Evolutionary conservation across 92 coral and sea anemone species (phyloP).

Genomic region (Zoanthus sociatus): DNA sequence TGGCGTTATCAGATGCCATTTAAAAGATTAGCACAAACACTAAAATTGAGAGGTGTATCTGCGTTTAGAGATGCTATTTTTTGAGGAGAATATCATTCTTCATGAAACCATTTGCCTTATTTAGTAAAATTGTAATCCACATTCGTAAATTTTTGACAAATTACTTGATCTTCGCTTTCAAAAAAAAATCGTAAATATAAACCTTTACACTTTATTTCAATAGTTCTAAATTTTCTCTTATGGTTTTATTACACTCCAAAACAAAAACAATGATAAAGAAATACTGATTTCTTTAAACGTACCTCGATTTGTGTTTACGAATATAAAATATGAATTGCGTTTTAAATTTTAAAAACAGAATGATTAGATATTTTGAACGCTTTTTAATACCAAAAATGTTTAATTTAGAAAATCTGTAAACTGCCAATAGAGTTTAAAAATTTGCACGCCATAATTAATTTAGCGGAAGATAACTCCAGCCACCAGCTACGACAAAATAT

Average conservation of each 20-base stretch:
- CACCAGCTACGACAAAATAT: not conserved
- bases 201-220: not conserved
- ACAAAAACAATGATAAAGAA: not conserved
- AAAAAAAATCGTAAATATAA: not conserved
- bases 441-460: constrained; percentile 23
- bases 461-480: constrained; percentile 2
- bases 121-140: too few relatives aligned
- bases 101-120: too few relatives aligned
- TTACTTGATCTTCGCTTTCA: not conserved
- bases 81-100: too few relatives aligned
- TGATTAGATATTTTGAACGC: not conserved
- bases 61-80: too few relatives aligned
- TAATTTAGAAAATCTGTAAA: not conserved
- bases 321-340: not conserved
- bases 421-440: constrained; percentile 30
- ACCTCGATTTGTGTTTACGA: not conserved
- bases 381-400: not conserved
- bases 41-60: too few relatives aligned
- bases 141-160: too few relatives aligned
- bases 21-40: too few relatives aligned
- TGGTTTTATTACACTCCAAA: not conserved
- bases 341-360: constrained; percentile 15
- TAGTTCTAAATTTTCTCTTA: not conserved
- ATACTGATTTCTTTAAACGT: constrained; percentile 11
- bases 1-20: too few relatives aligned